Conservation (phyloP, 2,888 invertebrate genomes). For the Ichneumoninae sp. region DNA sequence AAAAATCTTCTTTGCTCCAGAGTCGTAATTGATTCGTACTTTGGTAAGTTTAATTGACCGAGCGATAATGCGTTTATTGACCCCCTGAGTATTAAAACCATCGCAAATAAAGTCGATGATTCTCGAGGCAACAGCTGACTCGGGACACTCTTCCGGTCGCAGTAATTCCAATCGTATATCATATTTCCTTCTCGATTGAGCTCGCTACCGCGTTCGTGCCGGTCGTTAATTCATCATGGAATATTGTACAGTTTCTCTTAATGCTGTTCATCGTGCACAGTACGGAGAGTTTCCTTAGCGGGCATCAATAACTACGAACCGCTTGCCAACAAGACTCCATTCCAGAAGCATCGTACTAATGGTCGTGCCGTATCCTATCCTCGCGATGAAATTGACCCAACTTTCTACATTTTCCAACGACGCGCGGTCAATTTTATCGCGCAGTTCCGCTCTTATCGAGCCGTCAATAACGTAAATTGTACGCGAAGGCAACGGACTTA, state of each 20-base stretch:
- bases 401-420: conserved; percentile 47
- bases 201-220: background rate
- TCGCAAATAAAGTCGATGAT: conserved; percentile 14
- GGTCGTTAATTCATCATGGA: conserved; percentile 41
- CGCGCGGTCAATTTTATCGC: conserved; percentile 26
- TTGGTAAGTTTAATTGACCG: conserved; percentile 18
- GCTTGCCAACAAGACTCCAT: conserved; percentile 29
- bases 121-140: conserved; percentile 29
- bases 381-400: conserved; percentile 42
- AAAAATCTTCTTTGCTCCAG: conserved; percentile 10
- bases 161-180: conserved; percentile 32
- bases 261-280: conserved; percentile 12
- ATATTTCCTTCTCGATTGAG: conserved; percentile 11
- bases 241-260: conserved; percentile 46
- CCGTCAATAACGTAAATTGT: conserved; percentile 34
- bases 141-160: conserved; percentile 27
- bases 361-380: conserved; percentile 14
- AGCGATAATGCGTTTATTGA: conserved; percentile 15
- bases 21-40: background rate
- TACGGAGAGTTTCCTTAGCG: conserved; percentile 25
- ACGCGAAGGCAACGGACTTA: conserved; percentile 38
- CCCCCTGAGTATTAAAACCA: conserved; percentile 6
- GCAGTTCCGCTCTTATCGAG: conserved; percentile 4
- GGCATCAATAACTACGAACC: conserved; percentile 43
- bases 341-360: conserved; percentile 32